Evolutionary conservation across 2,113 vertebrate species (phyloP).

Genomic region (Ahaetulla prasina): DNA sequence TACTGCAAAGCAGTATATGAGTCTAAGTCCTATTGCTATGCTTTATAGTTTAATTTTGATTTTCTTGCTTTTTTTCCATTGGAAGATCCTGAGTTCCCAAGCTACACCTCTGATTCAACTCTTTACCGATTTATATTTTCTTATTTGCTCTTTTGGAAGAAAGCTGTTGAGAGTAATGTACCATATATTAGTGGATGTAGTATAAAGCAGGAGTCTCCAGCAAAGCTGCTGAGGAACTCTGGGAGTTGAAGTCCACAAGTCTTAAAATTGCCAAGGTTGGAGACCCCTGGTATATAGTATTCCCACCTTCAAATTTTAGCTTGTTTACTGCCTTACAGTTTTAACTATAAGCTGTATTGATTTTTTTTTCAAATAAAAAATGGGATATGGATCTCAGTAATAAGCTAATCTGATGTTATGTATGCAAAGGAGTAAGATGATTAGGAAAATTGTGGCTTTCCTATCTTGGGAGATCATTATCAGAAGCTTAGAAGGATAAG

Average conservation of each 20-base stretch:
- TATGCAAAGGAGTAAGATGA: not conserved
- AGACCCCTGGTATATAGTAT: too few species aligned
- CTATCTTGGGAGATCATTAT: not conserved
- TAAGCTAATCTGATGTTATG: too few species aligned
- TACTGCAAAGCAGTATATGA: too few species aligned
- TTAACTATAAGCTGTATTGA: not conserved
- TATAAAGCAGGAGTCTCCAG: too few species aligned
- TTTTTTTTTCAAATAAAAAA: not conserved
- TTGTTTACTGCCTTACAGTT: not conserved
- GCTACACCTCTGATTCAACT: not conserved
- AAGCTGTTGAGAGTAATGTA: not conserved
- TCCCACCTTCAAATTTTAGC: not conserved
- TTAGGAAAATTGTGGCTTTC: not conserved
- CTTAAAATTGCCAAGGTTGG: too few species aligned
- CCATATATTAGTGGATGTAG: not conserved
- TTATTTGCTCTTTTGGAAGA: not conserved
- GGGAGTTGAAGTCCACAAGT: too few species aligned
- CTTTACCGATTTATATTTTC: not conserved
- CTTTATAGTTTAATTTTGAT: not conserved
- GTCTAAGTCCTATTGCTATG: too few species aligned
- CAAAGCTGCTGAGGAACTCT: too few species aligned
- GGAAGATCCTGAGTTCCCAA: not conserved
- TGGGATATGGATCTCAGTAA: not conserved
- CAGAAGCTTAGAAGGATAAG: not conserved
- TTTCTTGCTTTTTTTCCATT: not conserved